A percentile compares a stretch with the other conserved stretches of the same genome.
Conservation (phyloP, 2,113 vertebrate species). For the Toxostoma redivivum region DNA sequence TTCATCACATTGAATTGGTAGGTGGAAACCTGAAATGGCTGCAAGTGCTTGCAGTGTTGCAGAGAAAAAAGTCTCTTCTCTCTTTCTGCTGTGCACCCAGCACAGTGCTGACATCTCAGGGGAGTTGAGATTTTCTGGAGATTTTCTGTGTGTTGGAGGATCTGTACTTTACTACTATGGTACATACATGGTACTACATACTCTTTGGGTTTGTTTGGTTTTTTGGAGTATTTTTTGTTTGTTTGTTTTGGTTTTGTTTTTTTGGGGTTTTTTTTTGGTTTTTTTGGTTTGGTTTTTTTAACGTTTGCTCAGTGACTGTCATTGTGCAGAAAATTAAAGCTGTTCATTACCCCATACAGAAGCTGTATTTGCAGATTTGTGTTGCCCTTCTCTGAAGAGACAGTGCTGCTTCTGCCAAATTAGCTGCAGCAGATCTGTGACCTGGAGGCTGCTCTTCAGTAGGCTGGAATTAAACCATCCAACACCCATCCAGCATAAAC, state of each 20-base stretch:
- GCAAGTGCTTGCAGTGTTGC: not conserved
- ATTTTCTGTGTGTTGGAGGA: not conserved
- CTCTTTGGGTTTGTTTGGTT: not conserved
- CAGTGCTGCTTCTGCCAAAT: conserved; percentile 27
- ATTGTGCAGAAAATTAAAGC: not conserved
- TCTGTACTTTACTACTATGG: not conserved
- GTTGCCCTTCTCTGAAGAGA: conserved; percentile 1
- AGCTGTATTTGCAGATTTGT: conserved; percentile 10
- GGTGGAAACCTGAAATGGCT: not conserved
- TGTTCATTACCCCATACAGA: not conserved
- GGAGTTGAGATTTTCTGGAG: not conserved
- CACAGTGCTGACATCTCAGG: not conserved
- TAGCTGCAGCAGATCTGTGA: conserved; percentile 22
- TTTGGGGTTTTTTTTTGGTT: not conserved
- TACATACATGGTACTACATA: no score
- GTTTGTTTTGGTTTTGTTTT: not conserved
- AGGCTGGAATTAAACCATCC: conserved; percentile 31
- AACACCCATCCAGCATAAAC: not conserved
- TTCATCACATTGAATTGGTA: not conserved
- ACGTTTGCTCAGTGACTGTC: not conserved
- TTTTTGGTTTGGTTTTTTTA: not conserved
- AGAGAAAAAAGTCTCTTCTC: not conserved
- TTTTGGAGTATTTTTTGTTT: not conserved
- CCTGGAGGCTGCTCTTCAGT: conserved; percentile 17
- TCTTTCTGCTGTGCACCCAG: not conserved